phyloP scores from a whole-genome alignment of 2,888 invertebrate species.

The Apeira syringaria region DNA sequence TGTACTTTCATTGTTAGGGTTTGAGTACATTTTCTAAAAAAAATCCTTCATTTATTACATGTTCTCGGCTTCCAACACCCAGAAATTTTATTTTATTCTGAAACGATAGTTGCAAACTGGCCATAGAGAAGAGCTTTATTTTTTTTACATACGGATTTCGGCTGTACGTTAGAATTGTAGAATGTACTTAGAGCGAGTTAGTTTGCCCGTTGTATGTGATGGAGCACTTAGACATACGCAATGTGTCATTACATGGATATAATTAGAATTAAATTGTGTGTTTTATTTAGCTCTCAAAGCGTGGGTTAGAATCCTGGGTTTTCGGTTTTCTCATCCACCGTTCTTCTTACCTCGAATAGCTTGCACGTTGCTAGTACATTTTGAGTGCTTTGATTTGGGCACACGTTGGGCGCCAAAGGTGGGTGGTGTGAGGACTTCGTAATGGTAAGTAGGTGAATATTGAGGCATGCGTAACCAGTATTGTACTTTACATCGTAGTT shows the following conservation, averaged over 20 bases:
- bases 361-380: slow-evolving; percentile 51
- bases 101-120: slow-evolving; percentile 22
- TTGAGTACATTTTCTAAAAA: too few species aligned
- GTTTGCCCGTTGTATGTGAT: slow-evolving; percentile 72
- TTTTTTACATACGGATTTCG: slow-evolving; percentile 44
- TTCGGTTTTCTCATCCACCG: slow-evolving; percentile 32
- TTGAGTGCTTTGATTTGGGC: slow-evolving; percentile 45
- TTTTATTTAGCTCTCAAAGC: slow-evolving; percentile 72
- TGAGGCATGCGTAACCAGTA: slow-evolving; percentile 33
- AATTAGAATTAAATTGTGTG: slow-evolving; percentile 77
- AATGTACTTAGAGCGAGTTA: slow-evolving; percentile 65
- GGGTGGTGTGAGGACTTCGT: slow-evolving; percentile 22
- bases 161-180: slow-evolving; percentile 61
- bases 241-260: slow-evolving; percentile 81
- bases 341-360: slow-evolving; percentile 32
- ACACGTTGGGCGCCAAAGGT: slow-evolving; percentile 51
- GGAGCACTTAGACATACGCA: slow-evolving; percentile 73
- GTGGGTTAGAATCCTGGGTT: slow-evolving; percentile 48
- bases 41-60: too few species aligned
- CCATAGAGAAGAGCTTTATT: slow-evolving; percentile 22
- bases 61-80: too few species aligned
- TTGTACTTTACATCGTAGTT: slow-evolving; percentile 27
- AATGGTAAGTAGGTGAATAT: slow-evolving; percentile 32
- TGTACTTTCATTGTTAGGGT: background rate
- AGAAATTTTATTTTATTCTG: too few species aligned